Percentiles rank a stretch among this genome's conserved stretches.
Evolutionary conservation across 2,113 vertebrate species (phyloP).

Genomic region (Isurus oxyrinchus): DNA sequence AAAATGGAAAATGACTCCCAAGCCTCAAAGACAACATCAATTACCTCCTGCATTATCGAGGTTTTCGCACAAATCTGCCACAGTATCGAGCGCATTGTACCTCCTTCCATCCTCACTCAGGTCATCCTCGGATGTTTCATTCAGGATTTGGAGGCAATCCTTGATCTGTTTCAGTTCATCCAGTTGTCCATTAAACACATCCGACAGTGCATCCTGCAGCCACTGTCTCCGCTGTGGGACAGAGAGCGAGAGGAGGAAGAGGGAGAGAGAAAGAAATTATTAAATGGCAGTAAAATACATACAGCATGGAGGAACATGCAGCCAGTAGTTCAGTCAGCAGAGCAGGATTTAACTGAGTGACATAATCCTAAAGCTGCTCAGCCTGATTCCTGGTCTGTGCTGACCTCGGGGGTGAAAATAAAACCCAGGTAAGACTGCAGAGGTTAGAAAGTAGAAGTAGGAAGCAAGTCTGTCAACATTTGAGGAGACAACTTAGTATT

Average conservation of each 20-base stretch:
- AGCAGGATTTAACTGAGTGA: not conserved
- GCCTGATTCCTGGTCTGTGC: no score
- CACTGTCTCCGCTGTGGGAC: slow-evolving; percentile 64
- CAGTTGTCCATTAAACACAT: slow-evolving; percentile 65
- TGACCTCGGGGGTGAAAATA: not conserved
- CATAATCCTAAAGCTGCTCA: not conserved
- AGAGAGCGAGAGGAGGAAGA: slow-evolving; percentile 32
- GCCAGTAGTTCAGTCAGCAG: not conserved
- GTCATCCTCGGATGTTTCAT: slow-evolving; percentile 46
- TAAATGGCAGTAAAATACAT: not conserved
- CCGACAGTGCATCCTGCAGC: slow-evolving; percentile 69
- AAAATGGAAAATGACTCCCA: not conserved
- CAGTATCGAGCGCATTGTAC: slow-evolving; percentile 67
- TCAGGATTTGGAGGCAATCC: slow-evolving; percentile 61
- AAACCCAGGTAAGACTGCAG: not conserved
- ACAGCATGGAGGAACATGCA: not conserved
- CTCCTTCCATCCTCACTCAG: slow-evolving; percentile 55
- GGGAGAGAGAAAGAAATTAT: not conserved
- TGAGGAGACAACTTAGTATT: not conserved
- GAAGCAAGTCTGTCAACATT: not conserved
- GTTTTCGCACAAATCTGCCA: slow-evolving; percentile 81
- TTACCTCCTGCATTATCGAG: slow-evolving; percentile 82
- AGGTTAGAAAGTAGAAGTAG: not conserved
- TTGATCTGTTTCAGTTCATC: slow-evolving; percentile 84
- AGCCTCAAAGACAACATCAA: not conserved